These are phyloP conservation scores for Andrena hattorfiana DNA, from an alignment of 2,888 invertebrate genomes.

Conservation along the genomic window DNA sequence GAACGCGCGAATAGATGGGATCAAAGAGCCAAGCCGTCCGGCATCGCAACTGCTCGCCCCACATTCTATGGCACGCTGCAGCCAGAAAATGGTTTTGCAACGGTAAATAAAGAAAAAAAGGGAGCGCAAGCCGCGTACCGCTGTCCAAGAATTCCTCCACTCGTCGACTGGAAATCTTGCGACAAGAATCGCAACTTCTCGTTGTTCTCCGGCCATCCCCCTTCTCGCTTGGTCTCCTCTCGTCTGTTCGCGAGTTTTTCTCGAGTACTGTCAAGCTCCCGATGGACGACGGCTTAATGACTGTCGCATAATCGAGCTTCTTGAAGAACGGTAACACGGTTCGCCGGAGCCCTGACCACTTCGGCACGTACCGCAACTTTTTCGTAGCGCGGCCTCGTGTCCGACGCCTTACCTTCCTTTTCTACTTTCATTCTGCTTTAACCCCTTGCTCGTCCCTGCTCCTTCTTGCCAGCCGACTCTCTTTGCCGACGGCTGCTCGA, in stretches of 20 bases:
- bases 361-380: conserved; percentile 67
- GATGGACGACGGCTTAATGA: conserved; percentile 70
- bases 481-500: conserved; percentile 36
- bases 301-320: conserved; percentile 67
- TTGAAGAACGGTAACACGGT: conserved; percentile 47
- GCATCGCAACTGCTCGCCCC: neutral
- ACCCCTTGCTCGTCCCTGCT: conserved; percentile 3
- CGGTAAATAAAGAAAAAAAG: neutral
- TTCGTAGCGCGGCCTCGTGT: conserved; percentile 32
- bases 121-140: neutral
- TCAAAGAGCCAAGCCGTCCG: neutral
- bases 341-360: conserved; percentile 51
- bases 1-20: too few relatives aligned
- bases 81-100: neutral
- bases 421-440: conserved; percentile 4
- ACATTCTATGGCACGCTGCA: neutral
- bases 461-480: neutral
- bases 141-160: neutral
- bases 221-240: neutral
- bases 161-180: neutral
- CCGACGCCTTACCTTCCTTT: conserved; percentile 6
- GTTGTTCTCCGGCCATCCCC: neutral
- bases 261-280: conserved; percentile 24
- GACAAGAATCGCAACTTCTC: neutral
- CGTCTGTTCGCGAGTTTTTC: conserved; percentile 29